phyloP scores from a whole-genome alignment of 1,140 invertebrate species.

The Apis laboriosa region DNA sequence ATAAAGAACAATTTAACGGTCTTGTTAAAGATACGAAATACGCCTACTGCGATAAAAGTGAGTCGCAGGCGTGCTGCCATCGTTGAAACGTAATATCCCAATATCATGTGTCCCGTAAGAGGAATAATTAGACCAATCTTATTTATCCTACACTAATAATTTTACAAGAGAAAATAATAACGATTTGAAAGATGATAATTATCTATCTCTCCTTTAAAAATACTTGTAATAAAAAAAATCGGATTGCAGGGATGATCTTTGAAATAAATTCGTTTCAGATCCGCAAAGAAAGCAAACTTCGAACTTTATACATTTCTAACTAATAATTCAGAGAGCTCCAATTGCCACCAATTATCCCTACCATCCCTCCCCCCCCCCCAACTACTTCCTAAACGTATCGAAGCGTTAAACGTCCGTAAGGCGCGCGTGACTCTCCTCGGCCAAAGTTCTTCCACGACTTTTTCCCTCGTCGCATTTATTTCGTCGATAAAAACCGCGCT shows the following conservation, averaged over 20 bases:
- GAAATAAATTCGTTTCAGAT: neutral
- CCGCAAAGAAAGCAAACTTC: neutral
- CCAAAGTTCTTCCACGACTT: neutral
- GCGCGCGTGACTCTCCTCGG: neutral
- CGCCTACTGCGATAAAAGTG: conserved; percentile 74
- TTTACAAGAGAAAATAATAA: no score
- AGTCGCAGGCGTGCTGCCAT: conserved; percentile 43
- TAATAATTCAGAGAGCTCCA: conserved; percentile 2
- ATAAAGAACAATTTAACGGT: conserved; percentile 74
- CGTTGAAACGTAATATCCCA: neutral
- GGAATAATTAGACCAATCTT: no score
- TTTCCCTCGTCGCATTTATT: neutral
- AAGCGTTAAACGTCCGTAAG: conserved; percentile 36
- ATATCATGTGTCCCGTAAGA: no score
- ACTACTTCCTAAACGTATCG: conserved; percentile 32
- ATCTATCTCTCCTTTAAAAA: no score
- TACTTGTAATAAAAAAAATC: neutral
- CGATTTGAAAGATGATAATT: no score
- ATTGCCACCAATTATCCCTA: conserved; percentile 16
- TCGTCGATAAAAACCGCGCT: neutral
- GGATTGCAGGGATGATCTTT: neutral
- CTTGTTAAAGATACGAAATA: conserved; percentile 74
- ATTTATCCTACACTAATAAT: no score
- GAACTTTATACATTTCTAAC: conserved; percentile 15
- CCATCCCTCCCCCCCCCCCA: neutral